Percentiles rank a stretch among this genome's conserved stretches.
These are phyloP conservation scores for Neogale vison DNA, from an alignment of 2,113 vertebrate species.

Conservation along the genomic window DNA sequence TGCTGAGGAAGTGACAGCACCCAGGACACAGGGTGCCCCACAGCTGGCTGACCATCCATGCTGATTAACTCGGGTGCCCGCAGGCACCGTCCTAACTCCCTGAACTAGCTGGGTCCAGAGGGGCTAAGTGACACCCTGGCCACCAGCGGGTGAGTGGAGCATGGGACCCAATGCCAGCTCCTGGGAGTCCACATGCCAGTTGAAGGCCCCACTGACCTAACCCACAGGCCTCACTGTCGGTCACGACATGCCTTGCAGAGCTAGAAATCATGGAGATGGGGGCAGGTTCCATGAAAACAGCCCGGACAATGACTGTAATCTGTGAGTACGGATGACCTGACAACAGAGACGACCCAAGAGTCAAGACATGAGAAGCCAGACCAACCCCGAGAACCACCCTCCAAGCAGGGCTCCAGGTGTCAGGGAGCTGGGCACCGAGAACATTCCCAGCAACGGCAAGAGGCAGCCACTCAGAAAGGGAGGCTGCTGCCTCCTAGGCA, in stretches of 20 bases:
- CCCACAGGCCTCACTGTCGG: rapidly evolving
- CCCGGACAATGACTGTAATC: not conserved
- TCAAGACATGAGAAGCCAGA: not conserved
- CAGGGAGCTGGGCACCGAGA: not conserved
- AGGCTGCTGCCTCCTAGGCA: not conserved
- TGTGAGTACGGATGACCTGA: not conserved
- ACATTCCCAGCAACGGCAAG: not conserved
- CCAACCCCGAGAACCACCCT: not conserved
- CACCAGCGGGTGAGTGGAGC: rapidly evolving
- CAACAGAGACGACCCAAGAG: rapidly evolving
- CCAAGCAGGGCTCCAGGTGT: not conserved
- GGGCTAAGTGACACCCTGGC: not conserved
- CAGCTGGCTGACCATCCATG: rapidly evolving
- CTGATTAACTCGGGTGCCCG: not conserved
- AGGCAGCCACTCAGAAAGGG: not conserved
- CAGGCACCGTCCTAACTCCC: not conserved
- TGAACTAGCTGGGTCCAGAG: not conserved
- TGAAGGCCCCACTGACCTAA: not conserved
- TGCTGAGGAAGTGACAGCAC: not conserved
- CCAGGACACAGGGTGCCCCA: rapidly evolving
- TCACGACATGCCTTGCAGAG: rapidly evolving
- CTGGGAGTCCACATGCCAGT: not conserved
- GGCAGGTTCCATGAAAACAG: rapidly evolving
- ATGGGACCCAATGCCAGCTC: rapidly evolving
- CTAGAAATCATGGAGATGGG: rapidly evolving